phyloP scores from a whole-genome alignment of 2,888 invertebrate genomes.

The Lottia gigantea region DNA sequence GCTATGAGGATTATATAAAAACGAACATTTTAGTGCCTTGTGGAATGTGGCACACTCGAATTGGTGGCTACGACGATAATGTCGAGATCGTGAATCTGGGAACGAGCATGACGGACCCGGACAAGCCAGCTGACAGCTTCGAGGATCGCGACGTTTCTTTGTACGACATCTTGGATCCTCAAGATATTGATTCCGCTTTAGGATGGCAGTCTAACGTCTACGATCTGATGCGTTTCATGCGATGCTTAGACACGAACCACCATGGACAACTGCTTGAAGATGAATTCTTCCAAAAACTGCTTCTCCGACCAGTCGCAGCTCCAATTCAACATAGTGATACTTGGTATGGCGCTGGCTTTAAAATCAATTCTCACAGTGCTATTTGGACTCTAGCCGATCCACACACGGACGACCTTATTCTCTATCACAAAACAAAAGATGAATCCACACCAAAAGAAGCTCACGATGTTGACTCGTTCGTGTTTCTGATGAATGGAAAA shows the following conservation, averaged over 20 bases:
- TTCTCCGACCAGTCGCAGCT: slow-evolving; percentile 29
- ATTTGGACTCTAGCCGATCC: slow-evolving; percentile 56
- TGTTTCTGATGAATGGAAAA: slow-evolving; percentile 48
- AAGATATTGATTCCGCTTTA: slow-evolving; percentile 52
- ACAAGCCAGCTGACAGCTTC: neutral
- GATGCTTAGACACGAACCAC: slow-evolving; percentile 41
- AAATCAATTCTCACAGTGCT: slow-evolving; percentile 43
- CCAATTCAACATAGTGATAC: slow-evolving; percentile 31
- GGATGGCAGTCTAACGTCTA: slow-evolving; percentile 62
- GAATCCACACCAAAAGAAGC: slow-evolving; percentile 9
- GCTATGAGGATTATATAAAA: slow-evolving; percentile 53
- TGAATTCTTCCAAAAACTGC: slow-evolving; percentile 39
- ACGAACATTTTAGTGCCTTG: slow-evolving; percentile 46
- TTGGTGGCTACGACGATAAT: slow-evolving; percentile 34
- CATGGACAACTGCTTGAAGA: slow-evolving; percentile 45
- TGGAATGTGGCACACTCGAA: slow-evolving; percentile 63
- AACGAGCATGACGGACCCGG: slow-evolving; percentile 10
- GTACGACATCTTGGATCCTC: slow-evolving; percentile 31
- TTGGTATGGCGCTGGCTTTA: slow-evolving; percentile 53
- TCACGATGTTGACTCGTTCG: slow-evolving; percentile 40
- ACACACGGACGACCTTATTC: slow-evolving; percentile 50
- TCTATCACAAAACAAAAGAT: slow-evolving; percentile 44
- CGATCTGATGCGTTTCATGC: slow-evolving; percentile 56
- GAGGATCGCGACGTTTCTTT: slow-evolving; percentile 16
- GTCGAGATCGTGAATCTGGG: slow-evolving; percentile 21